Evolutionary conservation across 2,113 vertebrate genomes (phyloP), one percentile per base, ranked within the genome.

Genomic region (Ceyx melanurus): DNA sequence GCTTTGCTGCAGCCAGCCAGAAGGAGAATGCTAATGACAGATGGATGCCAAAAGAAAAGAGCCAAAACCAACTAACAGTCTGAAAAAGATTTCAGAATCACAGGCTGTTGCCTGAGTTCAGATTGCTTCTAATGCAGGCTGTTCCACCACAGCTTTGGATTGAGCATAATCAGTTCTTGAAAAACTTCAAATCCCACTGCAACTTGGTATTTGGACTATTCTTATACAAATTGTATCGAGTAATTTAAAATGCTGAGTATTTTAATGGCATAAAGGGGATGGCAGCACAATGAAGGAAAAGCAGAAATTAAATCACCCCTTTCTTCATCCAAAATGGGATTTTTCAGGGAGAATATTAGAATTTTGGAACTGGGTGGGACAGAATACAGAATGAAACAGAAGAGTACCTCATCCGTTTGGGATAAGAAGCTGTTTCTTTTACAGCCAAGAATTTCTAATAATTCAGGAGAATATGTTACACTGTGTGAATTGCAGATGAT

Each of bases 41-140:
- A 94, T 92, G 91, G 94, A 79, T 76, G 51, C 54, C 60, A 43
- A 76, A 95, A 78, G 86, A 81, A 92, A 90, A 79, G 81, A 82
- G 42, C 71, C 91, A 92, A 94, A 95, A 94, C 76, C 66, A 67
- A 79, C 78, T 73, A 87, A 85, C 56, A 68, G 73, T 73, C 74
- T 66, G 86, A 92, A 90, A 93, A 93, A 87, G 58, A 66, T 73
- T 58, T 58, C 62, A 92, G 42, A 92, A 84, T 50, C 74, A 48
- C 68, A 83, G 93, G 61, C 86, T 94, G 93, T 66, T 96, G 66
- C 62, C 18, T 37, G 57, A 67, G 28, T 89, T 92, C 64, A 65
- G 58, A 40, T 43, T 85, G 58, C 45, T 62, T 87, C 45, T 89
- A 92, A 90, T 29, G 60, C 92, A 73, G 51, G 40, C 11, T 79